phyloP scores from a whole-genome alignment of 2,888 invertebrate species.

The Oxyteleia sp. region DNA sequence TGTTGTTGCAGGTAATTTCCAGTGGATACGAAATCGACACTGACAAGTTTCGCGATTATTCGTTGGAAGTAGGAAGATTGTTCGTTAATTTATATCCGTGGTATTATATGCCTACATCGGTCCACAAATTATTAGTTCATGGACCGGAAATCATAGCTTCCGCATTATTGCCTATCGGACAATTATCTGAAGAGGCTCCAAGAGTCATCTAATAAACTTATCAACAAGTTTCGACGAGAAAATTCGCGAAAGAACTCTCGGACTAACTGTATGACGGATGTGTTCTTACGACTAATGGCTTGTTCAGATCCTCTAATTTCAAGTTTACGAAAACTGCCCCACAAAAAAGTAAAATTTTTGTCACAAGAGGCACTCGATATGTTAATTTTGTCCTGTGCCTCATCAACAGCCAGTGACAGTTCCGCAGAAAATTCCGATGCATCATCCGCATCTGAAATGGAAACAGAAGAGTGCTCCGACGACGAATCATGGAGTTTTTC shows the following conservation, averaged over 20 bases:
- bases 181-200: slow-evolving; percentile 6
- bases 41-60: slow-evolving; percentile 17
- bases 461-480: slow-evolving; percentile 2
- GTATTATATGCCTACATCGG: slow-evolving; percentile 28
- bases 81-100: slow-evolving; percentile 26
- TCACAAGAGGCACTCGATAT: background rate
- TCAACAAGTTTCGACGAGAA: slow-evolving; percentile 7
- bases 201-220: slow-evolving; percentile 8
- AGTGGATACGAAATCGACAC: slow-evolving; percentile 16
- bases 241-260: slow-evolving; percentile 1
- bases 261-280: slow-evolving; percentile 3
- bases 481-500: slow-evolving; percentile 16
- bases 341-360: slow-evolving; percentile 8
- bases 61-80: slow-evolving; percentile 4
- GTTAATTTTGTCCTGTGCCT: background rate
- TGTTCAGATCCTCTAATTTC: slow-evolving; percentile 9
- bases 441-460: background rate
- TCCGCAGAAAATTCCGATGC: slow-evolving; percentile 6
- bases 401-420: slow-evolving; percentile 1
- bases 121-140: slow-evolving; percentile 31
- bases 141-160: slow-evolving; percentile 14
- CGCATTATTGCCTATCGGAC: slow-evolving; percentile 3
- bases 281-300: slow-evolving; percentile 15
- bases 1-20: slow-evolving; percentile 21
- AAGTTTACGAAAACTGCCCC: slow-evolving; percentile 5